These are phyloP conservation scores for Hypselothyrea guttata DNA, from an alignment of 2,888 invertebrate genomes.

Conservation along the genomic window DNA sequence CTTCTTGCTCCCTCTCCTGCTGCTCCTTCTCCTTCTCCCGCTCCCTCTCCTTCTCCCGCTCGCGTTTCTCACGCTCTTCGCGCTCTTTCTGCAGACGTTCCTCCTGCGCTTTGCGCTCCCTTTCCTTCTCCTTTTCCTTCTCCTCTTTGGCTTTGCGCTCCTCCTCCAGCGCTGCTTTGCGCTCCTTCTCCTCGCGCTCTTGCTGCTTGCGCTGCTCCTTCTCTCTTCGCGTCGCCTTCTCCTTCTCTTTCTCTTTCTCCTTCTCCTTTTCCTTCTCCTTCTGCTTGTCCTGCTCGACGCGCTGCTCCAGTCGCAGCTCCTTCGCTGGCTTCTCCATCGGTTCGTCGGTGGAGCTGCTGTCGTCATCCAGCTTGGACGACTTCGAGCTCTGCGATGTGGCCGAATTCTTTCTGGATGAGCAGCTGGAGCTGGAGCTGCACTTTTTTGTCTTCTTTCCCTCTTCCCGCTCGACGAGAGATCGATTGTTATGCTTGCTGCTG, in stretches of 20 bases:
- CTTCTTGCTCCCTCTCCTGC: slow-evolving; percentile 68
- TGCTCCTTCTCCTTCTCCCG: slow-evolving; percentile 58
- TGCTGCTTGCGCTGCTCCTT: slow-evolving; percentile 58
- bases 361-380: slow-evolving; percentile 62
- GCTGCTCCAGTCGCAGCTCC: slow-evolving; percentile 42
- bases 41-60: slow-evolving; percentile 74
- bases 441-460: slow-evolving; percentile 76
- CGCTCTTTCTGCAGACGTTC: slow-evolving; percentile 33
- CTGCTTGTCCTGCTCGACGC: slow-evolving; percentile 33
- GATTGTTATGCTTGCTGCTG: slow-evolving; percentile 78
- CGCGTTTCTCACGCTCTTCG: slow-evolving; percentile 71
- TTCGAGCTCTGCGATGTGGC: slow-evolving; percentile 60
- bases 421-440: slow-evolving; percentile 51
- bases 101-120: slow-evolving; percentile 41
- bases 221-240: slow-evolving; percentile 61
- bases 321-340: slow-evolving; percentile 54
- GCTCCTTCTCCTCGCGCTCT: slow-evolving; percentile 61
- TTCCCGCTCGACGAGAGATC: slow-evolving; percentile 65
- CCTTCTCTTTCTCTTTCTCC: slow-evolving; percentile 58
- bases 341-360: slow-evolving; percentile 70
- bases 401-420: slow-evolving; percentile 67
- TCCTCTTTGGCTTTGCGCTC: slow-evolving; percentile 70
- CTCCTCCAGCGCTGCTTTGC: slow-evolving; percentile 55
- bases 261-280: slow-evolving; percentile 44
- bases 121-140: slow-evolving; percentile 63